Evolutionary conservation across 1,140 invertebrate species (phyloP).

Genomic region (Pinna nobilis): DNA sequence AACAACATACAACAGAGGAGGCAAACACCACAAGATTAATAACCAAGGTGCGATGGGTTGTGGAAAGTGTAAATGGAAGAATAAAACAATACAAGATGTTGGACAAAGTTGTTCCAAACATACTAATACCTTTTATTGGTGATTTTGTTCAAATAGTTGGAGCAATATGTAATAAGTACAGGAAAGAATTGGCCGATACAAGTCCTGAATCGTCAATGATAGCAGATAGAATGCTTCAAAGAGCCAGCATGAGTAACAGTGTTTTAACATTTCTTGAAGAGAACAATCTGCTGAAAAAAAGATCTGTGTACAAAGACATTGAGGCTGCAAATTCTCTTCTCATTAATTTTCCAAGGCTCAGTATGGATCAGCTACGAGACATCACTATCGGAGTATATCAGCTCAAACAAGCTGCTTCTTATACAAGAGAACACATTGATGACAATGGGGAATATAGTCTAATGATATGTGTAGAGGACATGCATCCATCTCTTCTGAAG

Average conservation of each 20-base stretch:
- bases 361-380: neutral
- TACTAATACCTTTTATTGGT: neutral
- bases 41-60: neutral
- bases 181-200: neutral
- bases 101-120: neutral
- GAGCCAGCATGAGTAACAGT: neutral
- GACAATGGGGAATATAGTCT: no score
- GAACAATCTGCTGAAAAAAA: constrained; percentile 4
- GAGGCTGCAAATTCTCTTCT: neutral
- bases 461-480: no score
- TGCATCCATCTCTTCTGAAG: no score
- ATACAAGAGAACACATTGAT: no score
- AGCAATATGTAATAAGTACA: neutral
- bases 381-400: constrained; percentile 16
- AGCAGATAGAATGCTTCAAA: neutral
- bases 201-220: neutral
- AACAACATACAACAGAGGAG: neutral
- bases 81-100: neutral
- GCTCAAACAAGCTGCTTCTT: constrained; percentile 10
- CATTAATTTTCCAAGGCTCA: neutral
- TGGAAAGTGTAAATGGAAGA: constrained; percentile 1
- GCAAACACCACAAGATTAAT: neutral
- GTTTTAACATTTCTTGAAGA: constrained; percentile 12
- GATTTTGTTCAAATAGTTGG: neutral
- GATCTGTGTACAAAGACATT: neutral